These are phyloP conservation scores for Meta bourneti DNA, from an alignment of 2,888 invertebrate species.

Conservation along the genomic window DNA sequence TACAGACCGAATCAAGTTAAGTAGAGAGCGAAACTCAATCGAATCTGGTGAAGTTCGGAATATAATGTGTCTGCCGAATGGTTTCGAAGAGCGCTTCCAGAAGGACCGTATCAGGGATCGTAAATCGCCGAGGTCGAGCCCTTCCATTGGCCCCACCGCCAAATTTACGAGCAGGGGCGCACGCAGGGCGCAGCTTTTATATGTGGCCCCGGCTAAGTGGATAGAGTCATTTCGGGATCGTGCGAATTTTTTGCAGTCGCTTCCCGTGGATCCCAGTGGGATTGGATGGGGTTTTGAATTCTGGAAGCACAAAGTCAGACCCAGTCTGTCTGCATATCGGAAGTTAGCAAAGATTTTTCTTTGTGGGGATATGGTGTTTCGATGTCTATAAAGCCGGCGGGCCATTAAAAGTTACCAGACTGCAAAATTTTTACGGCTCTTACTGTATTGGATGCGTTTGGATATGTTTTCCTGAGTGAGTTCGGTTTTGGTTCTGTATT, in stretches of 20 bases:
- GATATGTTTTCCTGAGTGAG: no score
- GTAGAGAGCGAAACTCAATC: constrained; percentile 66
- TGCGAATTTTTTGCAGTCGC: constrained; percentile 65
- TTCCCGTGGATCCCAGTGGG: constrained; percentile 32
- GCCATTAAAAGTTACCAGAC: constrained; percentile 71
- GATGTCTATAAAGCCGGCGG: constrained; percentile 18
- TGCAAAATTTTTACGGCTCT: constrained; percentile 42
- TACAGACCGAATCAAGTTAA: constrained; percentile 55
- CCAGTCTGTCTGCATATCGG: constrained; percentile 15
- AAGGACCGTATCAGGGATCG: constrained; percentile 62
- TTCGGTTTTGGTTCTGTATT: not conserved
- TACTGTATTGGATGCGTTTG: constrained; percentile 12
- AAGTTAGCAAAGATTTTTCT: constrained; percentile 38
- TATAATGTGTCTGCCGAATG: constrained; percentile 62
- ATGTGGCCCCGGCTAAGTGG: constrained; percentile 68
- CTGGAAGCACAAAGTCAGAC: constrained; percentile 2
- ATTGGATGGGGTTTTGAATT: constrained; percentile 37
- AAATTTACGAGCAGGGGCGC: constrained; percentile 70
- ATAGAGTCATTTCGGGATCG: constrained; percentile 60
- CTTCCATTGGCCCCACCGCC: constrained; percentile 50
- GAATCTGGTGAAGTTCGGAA: constrained; percentile 37
- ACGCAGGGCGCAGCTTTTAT: constrained; percentile 67
- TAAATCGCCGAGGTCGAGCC: constrained; percentile 70
- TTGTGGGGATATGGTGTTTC: constrained; percentile 16
- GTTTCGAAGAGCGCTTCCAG: constrained; percentile 37